These are phyloP conservation scores for Muschampia plurimacula DNA, from an alignment of 2,888 invertebrate species.

Conservation along the genomic window DNA sequence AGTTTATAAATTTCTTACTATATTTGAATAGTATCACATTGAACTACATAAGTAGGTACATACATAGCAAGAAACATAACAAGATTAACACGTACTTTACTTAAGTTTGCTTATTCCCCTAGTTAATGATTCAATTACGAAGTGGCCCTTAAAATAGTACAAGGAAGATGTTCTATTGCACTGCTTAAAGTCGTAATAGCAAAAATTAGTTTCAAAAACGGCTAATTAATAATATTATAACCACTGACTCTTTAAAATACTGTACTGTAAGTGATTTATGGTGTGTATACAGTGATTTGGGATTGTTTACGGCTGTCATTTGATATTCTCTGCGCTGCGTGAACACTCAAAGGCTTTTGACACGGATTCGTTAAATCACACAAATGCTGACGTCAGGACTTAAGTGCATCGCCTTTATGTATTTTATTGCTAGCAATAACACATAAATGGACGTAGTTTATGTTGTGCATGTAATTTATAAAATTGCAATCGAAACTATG, in stretches of 20 bases:
- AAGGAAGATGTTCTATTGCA: too few relatives aligned
- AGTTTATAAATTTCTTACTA: neutral
- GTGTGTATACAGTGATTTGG: constrained; percentile 28
- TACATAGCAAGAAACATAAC: too few relatives aligned
- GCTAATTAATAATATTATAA: neutral
- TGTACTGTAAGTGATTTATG: constrained; percentile 23
- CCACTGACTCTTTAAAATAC: neutral
- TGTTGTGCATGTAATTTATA: constrained; percentile 13
- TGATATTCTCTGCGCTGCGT: constrained; percentile 31
- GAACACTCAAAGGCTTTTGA: constrained; percentile 31
- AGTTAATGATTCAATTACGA: too few relatives aligned
- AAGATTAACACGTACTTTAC: too few relatives aligned
- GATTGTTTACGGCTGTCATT: constrained; percentile 25
- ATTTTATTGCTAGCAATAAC: constrained; percentile 33
- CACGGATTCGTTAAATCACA: constrained; percentile 34
- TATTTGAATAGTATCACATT: neutral
- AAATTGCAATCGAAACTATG: constrained; percentile 29
- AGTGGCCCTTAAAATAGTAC: too few relatives aligned
- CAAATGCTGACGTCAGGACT: constrained; percentile 29
- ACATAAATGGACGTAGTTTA: constrained; percentile 27
- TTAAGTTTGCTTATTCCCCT: too few relatives aligned
- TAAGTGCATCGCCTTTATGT: constrained; percentile 34
- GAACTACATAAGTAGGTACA: neutral
- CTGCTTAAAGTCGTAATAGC: too few relatives aligned
- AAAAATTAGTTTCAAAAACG: neutral